Base-by-base conservation (phyloP, 1,140 invertebrate species). In the Bombus haemorrhoidalis region DNA sequence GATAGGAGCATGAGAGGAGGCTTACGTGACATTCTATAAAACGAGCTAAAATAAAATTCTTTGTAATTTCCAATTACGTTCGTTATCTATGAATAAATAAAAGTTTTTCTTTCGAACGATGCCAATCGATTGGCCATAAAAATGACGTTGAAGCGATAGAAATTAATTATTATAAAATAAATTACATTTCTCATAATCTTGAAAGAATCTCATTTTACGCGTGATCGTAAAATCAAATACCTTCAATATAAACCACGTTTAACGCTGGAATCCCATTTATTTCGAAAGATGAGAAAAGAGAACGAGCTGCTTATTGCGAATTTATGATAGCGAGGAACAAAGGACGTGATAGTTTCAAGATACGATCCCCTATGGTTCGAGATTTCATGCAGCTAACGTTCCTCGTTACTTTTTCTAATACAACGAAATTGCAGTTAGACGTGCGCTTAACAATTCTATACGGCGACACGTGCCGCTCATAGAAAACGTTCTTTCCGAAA, bases 341-440 rank as follows among this genome's bases (percentile, higher is more conserved):
- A 43, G 15, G 6, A n/a, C n/a, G 62, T 25, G 37, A 22, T 41
- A 37, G 34, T 41, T 62, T 18, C 28, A 13, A 39, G 37, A 13
- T 64, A 22, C n/a, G 1, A 4, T n/a, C 32, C n/a, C 8, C 1
- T 32, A 57, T 9, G 34, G 15, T 32, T 47, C 15, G 22, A 76
- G 43, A 34, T 68, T 83, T 77, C 41, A 53, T 47, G 25, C 2
- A 22, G 18, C 15, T 68, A 83, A 53, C 43, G 41, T 57, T 32
- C 41, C 41, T n/a, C 25, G 2, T 66, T 39, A 10, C 25, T 37
- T 32, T 41, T 13, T n/a, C 57, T 28, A 47, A 66, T 25, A 64
- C 72, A 39, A n/a, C 59, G 59, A 82, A 71, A 82, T 82, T 82
- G 59, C 71, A 39, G 34, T 75, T 39, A n/a, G 5, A 64, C 57